phyloP scores from a whole-genome alignment of 1,140 invertebrate species.

The Cylas formicarius region DNA sequence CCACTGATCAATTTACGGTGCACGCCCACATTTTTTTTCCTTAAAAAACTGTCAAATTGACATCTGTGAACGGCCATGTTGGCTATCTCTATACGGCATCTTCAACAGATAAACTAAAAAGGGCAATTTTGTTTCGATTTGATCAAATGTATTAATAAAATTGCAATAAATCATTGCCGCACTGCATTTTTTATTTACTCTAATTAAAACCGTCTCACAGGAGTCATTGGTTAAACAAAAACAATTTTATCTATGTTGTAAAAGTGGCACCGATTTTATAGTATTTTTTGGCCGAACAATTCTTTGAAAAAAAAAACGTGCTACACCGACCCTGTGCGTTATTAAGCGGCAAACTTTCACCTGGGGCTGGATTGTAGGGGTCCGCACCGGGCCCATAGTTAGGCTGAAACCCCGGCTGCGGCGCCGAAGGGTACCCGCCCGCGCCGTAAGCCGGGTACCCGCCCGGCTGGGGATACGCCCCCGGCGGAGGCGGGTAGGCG shows the following conservation, averaged over 20 bases:
- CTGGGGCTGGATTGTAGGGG: constrained; percentile 20
- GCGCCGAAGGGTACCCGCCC: constrained; percentile 40
- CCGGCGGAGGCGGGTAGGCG: constrained; percentile 22
- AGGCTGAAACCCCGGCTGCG: constrained; percentile 35
- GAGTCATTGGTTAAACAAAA: too few relatives aligned
- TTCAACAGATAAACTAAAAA: too few relatives aligned
- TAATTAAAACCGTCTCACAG: background rate
- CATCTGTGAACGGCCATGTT: too few relatives aligned
- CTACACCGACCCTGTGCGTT: constrained; percentile 27
- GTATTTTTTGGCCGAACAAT: background rate
- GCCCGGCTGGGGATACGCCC: constrained; percentile 21
- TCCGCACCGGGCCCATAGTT: constrained; percentile 15
- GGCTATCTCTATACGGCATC: too few relatives aligned
- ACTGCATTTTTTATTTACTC: background rate
- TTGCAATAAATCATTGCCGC: too few relatives aligned
- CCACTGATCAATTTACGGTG: too few relatives aligned
- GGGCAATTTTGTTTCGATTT: too few relatives aligned
- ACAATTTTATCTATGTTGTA: too few relatives aligned
- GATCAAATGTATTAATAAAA: too few relatives aligned
- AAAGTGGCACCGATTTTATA: background rate
- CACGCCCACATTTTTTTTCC: too few relatives aligned
- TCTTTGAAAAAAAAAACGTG: constrained; percentile 12
- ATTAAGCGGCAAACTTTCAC: constrained; percentile 33
- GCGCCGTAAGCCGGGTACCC: constrained; percentile 42
- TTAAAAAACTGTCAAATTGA: too few relatives aligned